Evolutionary conservation across 2,888 invertebrate genomes (phyloP), one percentile per base, ranked within the genome.

Genomic region (Sinotaia quadrata): DNA sequence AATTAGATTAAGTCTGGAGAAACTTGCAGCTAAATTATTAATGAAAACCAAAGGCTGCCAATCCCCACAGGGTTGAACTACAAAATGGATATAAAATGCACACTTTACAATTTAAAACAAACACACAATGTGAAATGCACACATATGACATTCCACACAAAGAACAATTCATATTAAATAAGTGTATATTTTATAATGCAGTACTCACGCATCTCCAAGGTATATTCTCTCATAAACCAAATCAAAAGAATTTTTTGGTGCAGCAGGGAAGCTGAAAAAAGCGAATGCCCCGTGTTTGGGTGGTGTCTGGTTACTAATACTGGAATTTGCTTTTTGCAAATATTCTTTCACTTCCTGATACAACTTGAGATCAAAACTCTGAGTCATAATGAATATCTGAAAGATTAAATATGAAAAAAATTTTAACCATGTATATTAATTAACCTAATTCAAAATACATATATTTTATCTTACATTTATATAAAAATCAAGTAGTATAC

Each of bases 211-310:
- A 52, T 81, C 76, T 37, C 83, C 84, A 1, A 85, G 76, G 7
- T 79, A 74, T 7, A 85, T 77, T 1, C 79, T 77, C 18, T 81
- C 80, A 69, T 77, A 82, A 8, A 85, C 81, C 62, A 84, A 81
- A 72, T 84, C 81, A 60, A 72, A 81, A 8, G 75, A 59, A 61
- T 83, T 78, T 54, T 71, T 77, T 0, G 81, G 82, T 0, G 69
- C 70, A 24, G 62, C 56, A 24, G 77, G 74, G 51, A 74, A 71
- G 2, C n/a, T 34, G 58, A 74, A 72, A 31, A 65, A 56, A 7
- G 21, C 44, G 24, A 54, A 65, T 10, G 54, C 65, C 0, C 56
- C 54, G 2, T 21, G 44, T 41, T 54, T 65, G 27, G 51, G 57
- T 12, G 41, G 31, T 33, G 10, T 47, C 4, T 51, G 12, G 7